phyloP scores from a whole-genome alignment of 2,888 invertebrate genomes.

The Acleris cristana region DNA sequence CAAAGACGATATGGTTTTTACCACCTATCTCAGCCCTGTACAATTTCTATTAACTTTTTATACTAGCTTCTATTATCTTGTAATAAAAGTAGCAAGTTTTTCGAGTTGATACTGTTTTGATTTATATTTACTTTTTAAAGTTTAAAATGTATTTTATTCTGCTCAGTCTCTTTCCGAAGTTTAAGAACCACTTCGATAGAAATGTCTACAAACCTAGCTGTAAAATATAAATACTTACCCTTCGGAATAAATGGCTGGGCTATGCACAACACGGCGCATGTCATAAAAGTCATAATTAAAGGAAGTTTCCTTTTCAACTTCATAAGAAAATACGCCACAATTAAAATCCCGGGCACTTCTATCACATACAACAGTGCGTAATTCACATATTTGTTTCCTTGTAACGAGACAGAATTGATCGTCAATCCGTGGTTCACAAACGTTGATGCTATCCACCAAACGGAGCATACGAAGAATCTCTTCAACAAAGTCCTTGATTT shows the following conservation, averaged over 20 bases:
- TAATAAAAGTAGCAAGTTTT: no score
- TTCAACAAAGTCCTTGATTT: conserved; percentile 58
- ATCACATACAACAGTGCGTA: conserved; percentile 85
- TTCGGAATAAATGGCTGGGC: conserved; percentile 83
- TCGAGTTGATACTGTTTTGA: not conserved
- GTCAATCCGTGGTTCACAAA: conserved; percentile 91
- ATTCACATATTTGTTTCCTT: conserved; percentile 90
- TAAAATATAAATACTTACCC: conserved; percentile 61
- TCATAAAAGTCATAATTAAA: conserved; percentile 79
- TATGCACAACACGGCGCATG: conserved; percentile 83
- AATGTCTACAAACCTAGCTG: no score
- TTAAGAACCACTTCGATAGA: no score
- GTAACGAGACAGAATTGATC: conserved; percentile 87
- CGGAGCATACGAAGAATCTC: conserved; percentile 66
- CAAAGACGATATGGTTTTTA: no score
- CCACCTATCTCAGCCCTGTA: no score
- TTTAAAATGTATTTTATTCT: no score
- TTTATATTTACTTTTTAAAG: no score
- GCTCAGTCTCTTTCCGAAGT: no score
- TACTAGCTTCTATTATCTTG: no score
- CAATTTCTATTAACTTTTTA: no score
- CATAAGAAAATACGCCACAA: conserved; percentile 81
- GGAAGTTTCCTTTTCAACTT: conserved; percentile 82
- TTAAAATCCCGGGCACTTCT: conserved; percentile 83
- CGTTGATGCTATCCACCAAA: conserved; percentile 86